Base-by-base conservation (phyloP, 2,113 vertebrate species). In the Misgurnus anguillicaudatus region DNA sequence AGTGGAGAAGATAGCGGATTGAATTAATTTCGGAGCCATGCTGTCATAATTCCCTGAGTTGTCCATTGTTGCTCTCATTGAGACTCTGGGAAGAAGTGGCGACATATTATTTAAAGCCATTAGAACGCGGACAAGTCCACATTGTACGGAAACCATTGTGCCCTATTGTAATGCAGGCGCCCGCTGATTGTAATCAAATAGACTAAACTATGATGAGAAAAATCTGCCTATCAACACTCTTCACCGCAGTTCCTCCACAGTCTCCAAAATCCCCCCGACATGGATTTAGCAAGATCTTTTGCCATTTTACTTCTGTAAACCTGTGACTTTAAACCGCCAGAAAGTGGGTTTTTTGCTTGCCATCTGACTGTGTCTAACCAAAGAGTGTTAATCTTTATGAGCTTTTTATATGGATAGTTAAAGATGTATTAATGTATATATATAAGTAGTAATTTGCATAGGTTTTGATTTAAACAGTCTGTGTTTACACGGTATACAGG, bases 21-120 rank as follows among this genome's bases (percentile, higher is more conserved):
- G 38, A 51, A 71, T 79, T 66, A 14, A 64, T 45, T 39, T 31
- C 42, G 21, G 16, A 17, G 65, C 42, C 45, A 60, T 66, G 66
- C 74, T 75, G 61, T 31, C 74, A 77, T 71, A 62, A 71, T 62
- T 39, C 62, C 19, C 42, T 24, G 67, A 70, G 42, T 73, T n/a
- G 24, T 81, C 58, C 74, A 77, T 81, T 78, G 80, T 78, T 73
- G 51, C 31, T 47, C 11, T 71, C 19, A 55, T 48, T 53, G 42
- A 60, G 67, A 14, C 74, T 61, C 48, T 64, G 61, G 75, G 63
- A 82, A 74, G 81, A 74, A 68, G 71, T 72, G 80, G 75, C 41
- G 39, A 78, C 58, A 42, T 36, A 47, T 75, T 41, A 69, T 53
- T 74, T 75, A 45, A 73, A 78, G 66, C 58, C 13, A 21, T n/a